Percentiles rank a stretch among this genome's conserved stretches.
Conservation (phyloP, 2,113 vertebrate species). For the Choloepus hoffmanni region DNA sequence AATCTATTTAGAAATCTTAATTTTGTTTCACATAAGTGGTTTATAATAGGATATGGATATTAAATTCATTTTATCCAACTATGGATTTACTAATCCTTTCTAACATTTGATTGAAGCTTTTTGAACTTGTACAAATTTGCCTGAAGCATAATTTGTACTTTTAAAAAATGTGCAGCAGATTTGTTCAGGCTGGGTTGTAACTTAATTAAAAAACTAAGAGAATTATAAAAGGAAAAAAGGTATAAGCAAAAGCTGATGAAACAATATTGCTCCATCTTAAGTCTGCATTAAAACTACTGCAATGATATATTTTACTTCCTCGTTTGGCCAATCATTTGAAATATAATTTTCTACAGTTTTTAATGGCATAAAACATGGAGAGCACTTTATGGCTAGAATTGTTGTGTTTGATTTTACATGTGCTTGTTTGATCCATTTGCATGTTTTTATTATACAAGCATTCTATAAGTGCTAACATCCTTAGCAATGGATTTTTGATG, state of each 20-base stretch:
- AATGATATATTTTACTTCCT: neutral
- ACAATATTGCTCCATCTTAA: neutral
- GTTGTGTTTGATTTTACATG: neutral
- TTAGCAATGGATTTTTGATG: neutral
- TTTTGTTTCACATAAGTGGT: slow-evolving; percentile 21
- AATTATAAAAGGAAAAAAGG: neutral
- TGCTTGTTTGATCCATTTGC: neutral
- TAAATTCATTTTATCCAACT: slow-evolving; percentile 64
- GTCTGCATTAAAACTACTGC: neutral
- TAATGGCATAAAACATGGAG: neutral
- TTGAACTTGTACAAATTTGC: slow-evolving; percentile 43
- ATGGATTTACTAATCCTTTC: slow-evolving; percentile 72
- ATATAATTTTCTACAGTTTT: neutral
- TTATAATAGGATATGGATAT: slow-evolving; percentile 68
- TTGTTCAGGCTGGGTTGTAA: slow-evolving; percentile 60
- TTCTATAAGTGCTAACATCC: neutral
- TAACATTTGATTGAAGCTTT: slow-evolving; percentile 64
- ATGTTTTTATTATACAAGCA: slow-evolving; percentile 1
- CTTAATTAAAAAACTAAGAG: slow-evolving; percentile 73
- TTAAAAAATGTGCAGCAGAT: slow-evolving; percentile 27
- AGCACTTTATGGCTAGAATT: neutral
- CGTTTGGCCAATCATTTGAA: neutral
- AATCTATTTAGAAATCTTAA: slow-evolving; percentile 58
- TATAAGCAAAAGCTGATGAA: neutral
- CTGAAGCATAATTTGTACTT: slow-evolving; percentile 52